Evolutionary conservation across 2,888 invertebrate species (phyloP), one percentile per base, ranked within the genome.

Genomic region (Athripsodes cinereus): DNA sequence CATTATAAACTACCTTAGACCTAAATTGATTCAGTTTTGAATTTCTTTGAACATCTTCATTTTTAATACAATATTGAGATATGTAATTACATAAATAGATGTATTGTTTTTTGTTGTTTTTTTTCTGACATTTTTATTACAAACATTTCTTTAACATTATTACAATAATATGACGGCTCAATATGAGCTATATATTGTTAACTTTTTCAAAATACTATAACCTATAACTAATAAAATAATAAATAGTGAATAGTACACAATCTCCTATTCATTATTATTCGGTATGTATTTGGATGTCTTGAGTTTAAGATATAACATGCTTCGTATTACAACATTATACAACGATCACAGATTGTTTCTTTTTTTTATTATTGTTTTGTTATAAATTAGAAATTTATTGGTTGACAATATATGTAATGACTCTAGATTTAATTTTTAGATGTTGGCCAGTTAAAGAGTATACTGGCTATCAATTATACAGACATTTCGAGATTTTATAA

Each of bases 111-210:
- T n/a, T n/a, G n/a, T n/a, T n/a, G 3, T 16, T 13, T 8, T 40
- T 40, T 16, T 40, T 26, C 3, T 26, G 26, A 26, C 26, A 26
- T 26, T 3, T 26, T 26, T 26, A 3, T 26, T 26, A 26, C 26
- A 40, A n/a, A 40, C 40, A 8, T 40, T 31, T 31, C 11, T 31
- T 40, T 5, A 40, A 40, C 40, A 40, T 40, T 40, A 8, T 40
- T 40, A 8, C 13, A 26, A 26, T 26, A 6, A 26, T 26, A 26
- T 40, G 3, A 40, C 16, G n/a, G 63, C 63, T 63, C 63, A 63
- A 63, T 63, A 63, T 63, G 63, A 63, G 63, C 61, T 58, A 63
- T 58, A 57, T 50, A 59, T 56, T 52, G 56, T 53, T n/a, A 26
- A 50, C 22, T 57, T 59, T 63, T 60, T 60, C 54, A 53, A 55